Evolutionary conservation across 2,113 vertebrate species (phyloP), one percentile per base, ranked within the genome.

Genomic region (Spea bombifrons): DNA sequence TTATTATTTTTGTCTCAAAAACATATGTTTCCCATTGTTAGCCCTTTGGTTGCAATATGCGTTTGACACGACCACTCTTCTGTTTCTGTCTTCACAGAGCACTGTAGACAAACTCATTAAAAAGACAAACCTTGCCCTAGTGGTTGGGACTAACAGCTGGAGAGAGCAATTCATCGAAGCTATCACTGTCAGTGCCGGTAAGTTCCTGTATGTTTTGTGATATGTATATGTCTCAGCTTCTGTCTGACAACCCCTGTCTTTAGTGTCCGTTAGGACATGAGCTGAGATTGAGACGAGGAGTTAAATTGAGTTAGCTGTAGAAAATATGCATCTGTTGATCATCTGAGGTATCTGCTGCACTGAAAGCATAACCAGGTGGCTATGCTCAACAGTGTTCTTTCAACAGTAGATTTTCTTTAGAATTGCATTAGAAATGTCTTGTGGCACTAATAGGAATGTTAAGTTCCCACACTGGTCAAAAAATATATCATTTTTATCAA

Each of bases 41-140:
- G 30, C 30, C 30, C 30, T 30, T 30, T 30, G 30, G 30, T 30
- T 30, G 30, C 30, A 30, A 30, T 30, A 30, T 30, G 30, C 30
- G 30, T 30, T 30, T 30, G 7, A 53, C 12, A 30, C 30, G 30
- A 2, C 30, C 6, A 47, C 45, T 6, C 71, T 79, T 81, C 71
- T 79, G 57, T 69, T 1, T 83, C 78, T 82, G 16, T 80, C 64
- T 88, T 79, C 84, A 67, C 89, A 99, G 97, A 99, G 88, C 82
- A 97, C 95, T 0, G 97, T 99, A 84, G 97, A 99, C 85, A 98
- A 98, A 88, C 95, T 99, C 80, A 95, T 99, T 74, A 99, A 98
- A 91, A 99, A 99, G 90, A 98, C 97, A 0, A 99, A 99, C 89
- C 88, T 99, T 85, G 97, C 97, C 59, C 91, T 99, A 47, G 89